Base-by-base conservation (phyloP, 2,888 invertebrate species). In the Drosophila kambysellisi region DNA sequence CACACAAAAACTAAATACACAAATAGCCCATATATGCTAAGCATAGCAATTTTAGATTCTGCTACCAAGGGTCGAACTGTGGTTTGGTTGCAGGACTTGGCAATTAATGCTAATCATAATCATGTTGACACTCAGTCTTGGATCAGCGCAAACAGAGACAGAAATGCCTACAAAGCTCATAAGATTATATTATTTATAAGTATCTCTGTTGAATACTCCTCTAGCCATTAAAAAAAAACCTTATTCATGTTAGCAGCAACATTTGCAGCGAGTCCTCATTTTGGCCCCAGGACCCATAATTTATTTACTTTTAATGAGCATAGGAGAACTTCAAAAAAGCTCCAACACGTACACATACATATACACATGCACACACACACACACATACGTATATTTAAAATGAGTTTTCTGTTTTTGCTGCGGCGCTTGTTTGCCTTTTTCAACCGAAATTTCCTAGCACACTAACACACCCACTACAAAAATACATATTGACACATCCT, bases 291-390 rank as follows among this genome's bases (percentile, higher is more conserved):
- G 56, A 50, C 57, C 57, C 76, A 72, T 88, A 72, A 86, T 86
- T 84, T 86, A 89, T 88, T 78, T 87, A 86, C 82, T 75, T 83
- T 76, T 89, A 87, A 90, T 86, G 89, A 89, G 84, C 66, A 64
- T 70, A 62, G 75, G 64, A 68, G 65, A 76, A 82, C 76, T 85
- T 83, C 80, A 82, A 82, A 82, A 70, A 70, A 75, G 64, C 83
- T 72, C 64, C 62, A 53, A 37, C 50, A 59, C 54, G 15, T 54
- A 29, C 15, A 30, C 50, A 37, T 57, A 74, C 54, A 65, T 3
- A 30, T 15, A n/a, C 11, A 11, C n/a, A 33, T 12, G 20, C 60
- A 74, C 62, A 32, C 60, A 74, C 62, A 69, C 70, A 50, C 58
- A 50, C 2, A 35, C 43, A 48, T 53, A 67, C 50, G 63, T 58